phyloP scores from a whole-genome alignment of 1,140 invertebrate genomes.

The Bombus impatiens region DNA sequence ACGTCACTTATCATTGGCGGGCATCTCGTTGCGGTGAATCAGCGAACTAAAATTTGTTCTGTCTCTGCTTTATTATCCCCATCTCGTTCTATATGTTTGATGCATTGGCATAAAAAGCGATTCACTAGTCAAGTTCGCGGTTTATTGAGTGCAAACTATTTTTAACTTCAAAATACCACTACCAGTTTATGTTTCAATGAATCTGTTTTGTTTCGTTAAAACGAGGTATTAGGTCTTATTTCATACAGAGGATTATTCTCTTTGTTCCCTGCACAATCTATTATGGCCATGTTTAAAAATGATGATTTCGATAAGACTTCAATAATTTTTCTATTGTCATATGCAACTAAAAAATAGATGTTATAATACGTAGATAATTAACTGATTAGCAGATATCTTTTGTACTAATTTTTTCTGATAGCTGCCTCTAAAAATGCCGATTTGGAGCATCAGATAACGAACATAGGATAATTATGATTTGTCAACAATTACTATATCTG shows the following conservation, averaged over 20 bases:
- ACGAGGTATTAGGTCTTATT: not conserved
- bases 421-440: no score
- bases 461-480: not conserved
- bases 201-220: conserved; percentile 1
- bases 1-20: conserved; percentile 29
- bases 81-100: not conserved
- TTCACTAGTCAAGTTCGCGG: conserved; percentile 24
- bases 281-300: not conserved
- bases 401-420: not conserved
- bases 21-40: conserved; percentile 29
- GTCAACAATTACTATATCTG: not conserved
- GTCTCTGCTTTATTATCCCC: not conserved
- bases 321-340: not conserved
- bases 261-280: not conserved
- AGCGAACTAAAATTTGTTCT: conserved; percentile 30
- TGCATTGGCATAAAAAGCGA: conserved; percentile 3
- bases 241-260: not conserved
- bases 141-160: conserved; percentile 20
- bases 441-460: not conserved
- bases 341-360: not conserved
- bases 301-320: not conserved
- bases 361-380: not conserved
- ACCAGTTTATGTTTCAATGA: not conserved
- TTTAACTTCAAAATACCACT: not conserved
- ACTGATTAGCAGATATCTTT: not conserved